Conservation (phyloP, 2,113 vertebrate species). For the Fregetta grallaria region DNA sequence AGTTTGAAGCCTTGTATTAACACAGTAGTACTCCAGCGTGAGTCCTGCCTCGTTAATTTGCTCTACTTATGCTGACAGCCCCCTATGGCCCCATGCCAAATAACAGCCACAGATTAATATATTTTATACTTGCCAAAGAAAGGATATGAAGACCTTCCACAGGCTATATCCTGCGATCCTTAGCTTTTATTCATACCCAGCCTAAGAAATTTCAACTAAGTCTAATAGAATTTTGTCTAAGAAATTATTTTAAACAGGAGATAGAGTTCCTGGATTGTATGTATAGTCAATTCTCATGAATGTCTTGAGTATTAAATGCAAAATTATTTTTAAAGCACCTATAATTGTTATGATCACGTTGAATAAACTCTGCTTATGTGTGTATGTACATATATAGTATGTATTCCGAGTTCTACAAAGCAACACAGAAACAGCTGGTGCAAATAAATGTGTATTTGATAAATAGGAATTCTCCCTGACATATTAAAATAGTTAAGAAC, state of each 20-base stretch:
- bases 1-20: slow-evolving; percentile 1
- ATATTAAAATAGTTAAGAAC: background rate
- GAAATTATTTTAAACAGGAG: background rate
- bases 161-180: background rate
- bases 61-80: background rate
- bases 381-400: background rate
- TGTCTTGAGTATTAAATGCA: background rate
- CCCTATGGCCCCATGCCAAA: background rate
- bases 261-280: background rate
- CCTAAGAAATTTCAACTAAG: background rate
- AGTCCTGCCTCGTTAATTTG: slow-evolving; percentile 13
- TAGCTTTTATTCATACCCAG: background rate
- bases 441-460: background rate
- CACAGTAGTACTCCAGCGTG: background rate
- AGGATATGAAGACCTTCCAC: background rate
- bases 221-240: background rate
- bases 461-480: background rate
- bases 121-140: background rate
- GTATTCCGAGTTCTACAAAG: background rate
- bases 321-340: background rate
- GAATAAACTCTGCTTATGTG: background rate
- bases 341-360: background rate
- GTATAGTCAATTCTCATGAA: background rate
- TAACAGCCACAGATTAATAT: background rate
- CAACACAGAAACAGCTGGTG: background rate